phyloP scores from a whole-genome alignment of 2,888 invertebrate genomes.

The Erpobdella octoculata region DNA sequence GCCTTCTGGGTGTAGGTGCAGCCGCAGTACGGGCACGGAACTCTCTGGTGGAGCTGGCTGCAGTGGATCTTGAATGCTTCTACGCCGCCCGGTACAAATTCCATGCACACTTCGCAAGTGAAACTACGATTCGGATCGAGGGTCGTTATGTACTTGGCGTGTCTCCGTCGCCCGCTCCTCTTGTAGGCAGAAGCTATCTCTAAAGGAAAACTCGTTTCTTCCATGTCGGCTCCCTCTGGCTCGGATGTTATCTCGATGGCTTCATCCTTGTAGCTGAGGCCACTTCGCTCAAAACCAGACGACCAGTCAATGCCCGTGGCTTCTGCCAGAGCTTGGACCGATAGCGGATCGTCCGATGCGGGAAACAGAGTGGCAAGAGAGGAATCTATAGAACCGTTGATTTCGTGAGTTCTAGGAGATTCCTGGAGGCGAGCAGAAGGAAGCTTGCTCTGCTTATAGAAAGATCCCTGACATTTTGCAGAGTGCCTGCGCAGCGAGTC shows the following conservation, averaged over 20 bases:
- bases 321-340: not conserved
- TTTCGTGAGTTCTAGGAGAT: not conserved
- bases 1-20: conserved; percentile 30
- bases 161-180: not conserved
- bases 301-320: not conserved
- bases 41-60: conserved; percentile 13
- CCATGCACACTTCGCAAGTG: conserved; percentile 25
- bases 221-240: not conserved
- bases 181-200: not conserved
- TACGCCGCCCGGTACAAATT: conserved; percentile 18
- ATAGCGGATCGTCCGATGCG: not conserved
- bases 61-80: conserved; percentile 24
- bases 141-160: conserved; percentile 1
- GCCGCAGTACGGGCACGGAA: conserved; percentile 30
- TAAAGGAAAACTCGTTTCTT: not conserved
- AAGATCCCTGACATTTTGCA: conserved; percentile 11
- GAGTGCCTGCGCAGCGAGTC: conserved; percentile 19
- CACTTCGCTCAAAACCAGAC: not conserved
- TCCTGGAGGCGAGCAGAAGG: not conserved
- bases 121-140: conserved; percentile 25
- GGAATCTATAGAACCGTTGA: not conserved
- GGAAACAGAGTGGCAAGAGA: not conserved
- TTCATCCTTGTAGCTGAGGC: not conserved
- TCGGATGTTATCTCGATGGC: not conserved
- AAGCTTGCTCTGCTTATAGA: not conserved